These are phyloP conservation scores for Calliphora vomitoria DNA, from an alignment of 2,888 invertebrate species.

Conservation along the genomic window DNA sequence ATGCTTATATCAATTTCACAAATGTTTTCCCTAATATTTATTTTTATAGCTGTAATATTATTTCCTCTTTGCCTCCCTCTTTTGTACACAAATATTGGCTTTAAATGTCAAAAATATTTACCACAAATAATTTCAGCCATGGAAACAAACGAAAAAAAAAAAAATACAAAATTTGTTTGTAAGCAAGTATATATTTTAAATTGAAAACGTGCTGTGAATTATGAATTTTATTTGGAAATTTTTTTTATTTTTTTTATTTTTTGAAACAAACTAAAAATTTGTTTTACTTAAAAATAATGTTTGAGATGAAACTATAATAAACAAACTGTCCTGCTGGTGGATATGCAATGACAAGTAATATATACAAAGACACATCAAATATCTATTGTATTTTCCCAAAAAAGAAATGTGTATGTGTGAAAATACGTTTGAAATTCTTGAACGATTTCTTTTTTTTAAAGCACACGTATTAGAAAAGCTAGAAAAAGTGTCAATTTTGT, in stretches of 20 bases:
- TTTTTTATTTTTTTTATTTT: neutral
- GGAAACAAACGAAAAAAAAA: neutral
- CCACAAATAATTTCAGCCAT: neutral
- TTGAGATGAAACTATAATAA: slow-evolving; percentile 46
- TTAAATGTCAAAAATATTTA: slow-evolving; percentile 24
- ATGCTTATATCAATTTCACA: neutral
- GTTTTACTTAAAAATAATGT: slow-evolving; percentile 12
- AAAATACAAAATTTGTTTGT: neutral
- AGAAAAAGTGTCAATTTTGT: slow-evolving; percentile 7
- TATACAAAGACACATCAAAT: neutral
- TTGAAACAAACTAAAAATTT: slow-evolving; percentile 6
- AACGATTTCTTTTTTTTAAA: neutral
- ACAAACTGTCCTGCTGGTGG: slow-evolving; percentile 56
- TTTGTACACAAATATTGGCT: neutral
- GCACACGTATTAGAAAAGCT: slow-evolving; percentile 33
- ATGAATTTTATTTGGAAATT: slow-evolving; percentile 43
- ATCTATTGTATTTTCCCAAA: too few species aligned
- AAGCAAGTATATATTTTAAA: slow-evolving; percentile 59
- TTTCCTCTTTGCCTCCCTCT: neutral
- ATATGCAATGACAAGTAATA: slow-evolving; percentile 22
- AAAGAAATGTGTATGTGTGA: neutral
- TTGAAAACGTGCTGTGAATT: slow-evolving; percentile 74
- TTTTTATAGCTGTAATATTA: neutral
- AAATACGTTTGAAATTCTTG: neutral
- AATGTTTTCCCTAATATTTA: neutral